Evolutionary conservation across 2,113 vertebrate genomes (phyloP).

Genomic region (Ursus arctos): DNA sequence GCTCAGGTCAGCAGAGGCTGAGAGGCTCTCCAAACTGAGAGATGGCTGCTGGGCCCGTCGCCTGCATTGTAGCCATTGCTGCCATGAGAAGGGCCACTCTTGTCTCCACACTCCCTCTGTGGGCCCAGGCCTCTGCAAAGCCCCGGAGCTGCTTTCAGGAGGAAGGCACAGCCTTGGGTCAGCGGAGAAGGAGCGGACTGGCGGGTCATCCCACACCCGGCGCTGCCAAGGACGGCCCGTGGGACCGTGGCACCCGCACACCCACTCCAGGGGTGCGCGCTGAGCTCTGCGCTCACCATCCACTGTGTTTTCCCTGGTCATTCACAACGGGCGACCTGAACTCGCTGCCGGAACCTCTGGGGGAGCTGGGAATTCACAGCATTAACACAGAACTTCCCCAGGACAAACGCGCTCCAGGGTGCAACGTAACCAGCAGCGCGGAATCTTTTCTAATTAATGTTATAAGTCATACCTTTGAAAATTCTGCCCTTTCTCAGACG

Average conservation of each 20-base stretch:
- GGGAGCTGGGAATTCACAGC: neutral
- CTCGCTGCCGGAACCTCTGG: neutral
- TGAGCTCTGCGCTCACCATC: neutral
- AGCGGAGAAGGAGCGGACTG: neutral
- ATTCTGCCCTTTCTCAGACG: neutral
- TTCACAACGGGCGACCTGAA: neutral
- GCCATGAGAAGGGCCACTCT: too few relatives aligned
- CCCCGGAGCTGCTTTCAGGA: neutral
- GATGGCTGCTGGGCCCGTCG: neutral
- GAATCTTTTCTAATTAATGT: neutral
- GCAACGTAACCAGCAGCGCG: fast-evolving
- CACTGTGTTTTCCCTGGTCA: neutral
- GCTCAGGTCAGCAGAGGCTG: fast-evolving
- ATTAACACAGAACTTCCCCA: neutral
- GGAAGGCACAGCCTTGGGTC: neutral
- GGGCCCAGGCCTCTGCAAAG: neutral
- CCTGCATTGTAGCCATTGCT: fast-evolving
- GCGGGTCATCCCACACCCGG: neutral
- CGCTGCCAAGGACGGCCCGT: neutral
- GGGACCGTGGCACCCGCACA: neutral
- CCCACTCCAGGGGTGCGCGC: neutral
- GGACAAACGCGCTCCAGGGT: neutral
- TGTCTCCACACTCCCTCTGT: fast-evolving
- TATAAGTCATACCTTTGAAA: neutral
- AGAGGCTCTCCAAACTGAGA: neutral